Evolutionary conservation across 1,140 invertebrate species (phyloP).

Genomic region (Nephila pilipes): DNA sequence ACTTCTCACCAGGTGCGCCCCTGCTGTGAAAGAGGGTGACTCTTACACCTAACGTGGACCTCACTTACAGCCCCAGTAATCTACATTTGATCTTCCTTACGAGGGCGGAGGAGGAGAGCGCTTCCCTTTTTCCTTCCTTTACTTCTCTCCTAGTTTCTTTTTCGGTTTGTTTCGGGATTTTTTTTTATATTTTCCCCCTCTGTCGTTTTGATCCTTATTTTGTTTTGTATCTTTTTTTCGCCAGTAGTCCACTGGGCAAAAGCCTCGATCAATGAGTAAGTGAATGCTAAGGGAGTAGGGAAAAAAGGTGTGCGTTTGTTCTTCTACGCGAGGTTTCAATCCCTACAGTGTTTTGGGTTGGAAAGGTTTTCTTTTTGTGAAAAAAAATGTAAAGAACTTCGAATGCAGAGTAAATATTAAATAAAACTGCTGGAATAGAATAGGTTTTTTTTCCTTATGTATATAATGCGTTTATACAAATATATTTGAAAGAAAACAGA

Average conservation of each 20-base stretch:
- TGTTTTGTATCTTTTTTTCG: neutral
- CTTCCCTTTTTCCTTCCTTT: neutral
- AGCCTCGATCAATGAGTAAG: neutral
- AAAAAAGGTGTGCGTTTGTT: neutral
- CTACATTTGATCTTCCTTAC: constrained; percentile 71
- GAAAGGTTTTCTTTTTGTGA: neutral
- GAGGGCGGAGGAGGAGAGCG: neutral
- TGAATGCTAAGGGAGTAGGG: neutral
- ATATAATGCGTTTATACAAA: no score
- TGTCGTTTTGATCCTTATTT: neutral
- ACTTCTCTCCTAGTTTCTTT: constrained; percentile 4
- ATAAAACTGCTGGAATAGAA: neutral
- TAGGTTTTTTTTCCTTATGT: neutral
- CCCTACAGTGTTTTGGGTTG: neutral
- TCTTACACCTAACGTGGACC: constrained; percentile 23
- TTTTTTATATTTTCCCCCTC: neutral
- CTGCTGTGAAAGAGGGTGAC: constrained; percentile 7
- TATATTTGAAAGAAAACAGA: no score
- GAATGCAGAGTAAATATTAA: neutral
- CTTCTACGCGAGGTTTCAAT: neutral
- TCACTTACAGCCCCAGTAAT: constrained; percentile 64
- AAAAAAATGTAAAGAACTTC: neutral
- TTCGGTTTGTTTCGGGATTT: neutral
- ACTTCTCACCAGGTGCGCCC: constrained; percentile 71
- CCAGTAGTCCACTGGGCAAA: neutral